Conservation (phyloP, 2,888 invertebrate species). For the Mesopsocus fuscifrons region DNA sequence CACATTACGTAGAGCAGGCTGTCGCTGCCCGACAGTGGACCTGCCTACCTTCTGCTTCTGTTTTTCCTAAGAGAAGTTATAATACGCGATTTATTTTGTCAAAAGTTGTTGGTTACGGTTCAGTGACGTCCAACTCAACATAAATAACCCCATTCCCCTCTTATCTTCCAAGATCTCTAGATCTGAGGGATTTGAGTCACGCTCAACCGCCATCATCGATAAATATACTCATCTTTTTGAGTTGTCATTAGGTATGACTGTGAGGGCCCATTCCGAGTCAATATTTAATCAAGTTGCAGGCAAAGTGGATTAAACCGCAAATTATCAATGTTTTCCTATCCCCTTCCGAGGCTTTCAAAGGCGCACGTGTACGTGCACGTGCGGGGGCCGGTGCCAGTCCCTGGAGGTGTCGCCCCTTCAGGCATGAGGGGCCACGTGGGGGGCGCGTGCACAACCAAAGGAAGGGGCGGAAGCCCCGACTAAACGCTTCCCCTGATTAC, state of each 20-base stretch:
- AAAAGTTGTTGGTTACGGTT: too few species aligned
- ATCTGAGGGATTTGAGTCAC: too few species aligned
- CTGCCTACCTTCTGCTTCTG: too few species aligned
- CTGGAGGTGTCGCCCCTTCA: slow-evolving; percentile 1
- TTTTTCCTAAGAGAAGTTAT: too few species aligned
- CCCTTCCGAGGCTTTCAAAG: background rate
- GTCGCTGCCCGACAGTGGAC: too few species aligned
- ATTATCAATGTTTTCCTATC: slow-evolving; percentile 6
- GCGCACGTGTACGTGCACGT: slow-evolving; percentile 1
- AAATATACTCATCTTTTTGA: slow-evolving; percentile 3
- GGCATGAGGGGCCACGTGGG: background rate
- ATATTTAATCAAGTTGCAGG: background rate
- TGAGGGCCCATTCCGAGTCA: background rate
- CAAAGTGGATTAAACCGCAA: slow-evolving; percentile 7
- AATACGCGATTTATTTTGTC: too few species aligned
- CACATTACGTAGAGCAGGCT: too few species aligned
- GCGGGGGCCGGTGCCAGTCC: background rate
- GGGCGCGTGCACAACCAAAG: background rate
- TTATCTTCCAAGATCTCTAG: too few species aligned
- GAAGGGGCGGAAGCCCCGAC: background rate
- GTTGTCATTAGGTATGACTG: background rate
- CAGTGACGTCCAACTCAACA: too few species aligned
- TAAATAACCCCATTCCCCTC: too few species aligned
- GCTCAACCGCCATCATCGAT: background rate
- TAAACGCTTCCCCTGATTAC: background rate